phyloP scores from a whole-genome alignment of 1,140 invertebrate species.

The Druon quercuslanigerum region DNA sequence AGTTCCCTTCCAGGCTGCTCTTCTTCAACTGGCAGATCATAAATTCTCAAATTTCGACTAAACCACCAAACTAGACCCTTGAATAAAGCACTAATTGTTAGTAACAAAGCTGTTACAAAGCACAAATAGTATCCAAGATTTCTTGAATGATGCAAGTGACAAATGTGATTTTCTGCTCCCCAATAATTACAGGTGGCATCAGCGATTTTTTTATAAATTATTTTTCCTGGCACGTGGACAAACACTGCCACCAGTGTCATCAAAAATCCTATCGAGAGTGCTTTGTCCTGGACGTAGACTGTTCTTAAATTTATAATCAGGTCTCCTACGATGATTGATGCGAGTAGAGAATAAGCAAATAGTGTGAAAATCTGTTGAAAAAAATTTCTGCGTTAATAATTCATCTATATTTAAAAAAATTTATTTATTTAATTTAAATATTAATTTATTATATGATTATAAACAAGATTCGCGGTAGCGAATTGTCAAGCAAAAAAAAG shows the following conservation, averaged over 20 bases:
- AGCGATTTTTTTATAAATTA: constrained; percentile 75
- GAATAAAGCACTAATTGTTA: constrained; percentile 54
- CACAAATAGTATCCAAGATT: constrained; percentile 63
- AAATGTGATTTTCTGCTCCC: constrained; percentile 52
- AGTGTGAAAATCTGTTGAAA: constrained; percentile 55
- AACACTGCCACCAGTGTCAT: constrained; percentile 75
- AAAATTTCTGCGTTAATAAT: constrained; percentile 17
- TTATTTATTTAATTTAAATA: not conserved
- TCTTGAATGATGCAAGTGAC: constrained; percentile 59
- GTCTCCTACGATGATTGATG: constrained; percentile 76
- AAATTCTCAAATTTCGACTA: constrained; percentile 58
- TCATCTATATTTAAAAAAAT: not conserved
- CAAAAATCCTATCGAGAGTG: constrained; percentile 78
- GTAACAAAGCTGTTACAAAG: constrained; percentile 58
- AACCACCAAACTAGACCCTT: constrained; percentile 60
- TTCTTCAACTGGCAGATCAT: constrained; percentile 46
- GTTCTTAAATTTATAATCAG: constrained; percentile 77
- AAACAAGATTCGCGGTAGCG: too few species aligned
- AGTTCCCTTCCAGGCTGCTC: constrained; percentile 44
- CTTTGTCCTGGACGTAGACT: constrained; percentile 77
- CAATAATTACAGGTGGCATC: constrained; percentile 62
- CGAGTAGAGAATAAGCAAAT: constrained; percentile 58
- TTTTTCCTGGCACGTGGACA: constrained; percentile 76
- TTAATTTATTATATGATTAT: too few species aligned
- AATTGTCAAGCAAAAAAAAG: too few species aligned